Conservation (phyloP, 2,113 vertebrate genomes). For the Clarias gariepinus region DNA sequence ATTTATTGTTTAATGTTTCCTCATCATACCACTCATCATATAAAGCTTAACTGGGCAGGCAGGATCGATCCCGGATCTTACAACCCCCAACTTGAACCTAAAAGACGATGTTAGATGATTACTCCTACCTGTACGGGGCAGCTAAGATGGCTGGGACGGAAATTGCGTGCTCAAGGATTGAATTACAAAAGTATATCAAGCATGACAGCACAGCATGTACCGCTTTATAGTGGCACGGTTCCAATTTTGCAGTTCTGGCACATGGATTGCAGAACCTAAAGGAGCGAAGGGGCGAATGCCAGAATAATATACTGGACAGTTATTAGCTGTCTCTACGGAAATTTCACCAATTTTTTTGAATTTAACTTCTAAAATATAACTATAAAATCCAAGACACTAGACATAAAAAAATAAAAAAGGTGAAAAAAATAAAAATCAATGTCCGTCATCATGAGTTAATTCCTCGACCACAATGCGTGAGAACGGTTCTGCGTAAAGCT, state of each 20-base stretch:
- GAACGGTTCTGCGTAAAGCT: not conserved
- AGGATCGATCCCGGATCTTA: conserved; percentile 31
- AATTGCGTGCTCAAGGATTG: conserved; percentile 40
- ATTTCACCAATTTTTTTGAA: not conserved
- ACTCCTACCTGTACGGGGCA: conserved; percentile 24
- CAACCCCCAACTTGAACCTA: conserved; percentile 11
- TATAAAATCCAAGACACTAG: not conserved
- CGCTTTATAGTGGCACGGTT: not conserved
- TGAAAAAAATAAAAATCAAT: not conserved
- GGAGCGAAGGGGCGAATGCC: not conserved
- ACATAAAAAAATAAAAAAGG: not conserved
- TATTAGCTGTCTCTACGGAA: not conserved
- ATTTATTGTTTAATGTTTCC: not conserved
- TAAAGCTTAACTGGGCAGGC: not conserved
- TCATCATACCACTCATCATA: conserved; percentile 6
- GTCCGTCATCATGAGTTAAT: conserved; percentile 12
- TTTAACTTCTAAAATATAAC: not conserved
- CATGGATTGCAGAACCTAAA: conserved; percentile 19
- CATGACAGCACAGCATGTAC: conserved; percentile 38
- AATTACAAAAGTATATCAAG: conserved; percentile 58
- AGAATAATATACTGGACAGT: not conserved
- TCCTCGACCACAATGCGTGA: not conserved
- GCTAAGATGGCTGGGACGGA: conserved; percentile 16
- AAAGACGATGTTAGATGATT: conserved; percentile 46
- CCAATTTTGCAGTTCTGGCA: conserved; percentile 12